Base-by-base conservation (phyloP, 2,888 invertebrate species). In the Malacosoma neustria region DNA sequence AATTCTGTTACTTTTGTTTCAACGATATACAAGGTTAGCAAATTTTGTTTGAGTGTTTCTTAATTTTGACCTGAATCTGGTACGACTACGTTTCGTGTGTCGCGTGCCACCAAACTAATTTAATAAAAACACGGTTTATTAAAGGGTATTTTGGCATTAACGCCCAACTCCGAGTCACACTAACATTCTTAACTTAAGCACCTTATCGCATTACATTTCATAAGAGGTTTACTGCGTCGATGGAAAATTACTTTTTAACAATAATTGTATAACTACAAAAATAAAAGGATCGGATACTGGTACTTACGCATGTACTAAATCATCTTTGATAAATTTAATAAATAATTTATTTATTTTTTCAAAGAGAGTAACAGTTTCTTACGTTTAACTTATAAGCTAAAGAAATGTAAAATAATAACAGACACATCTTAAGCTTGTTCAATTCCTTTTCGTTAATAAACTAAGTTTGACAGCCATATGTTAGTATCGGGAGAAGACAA, bases 111-210 rank as follows among this genome's bases (percentile, higher is more conserved):
- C 59, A 57, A 71, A 72, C 75, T 79, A 79, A 80, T 81, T 81
- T 77, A 77, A 81, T 79, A 75, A 77, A 76, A 80, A 76, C 76
- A 79, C 63, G 72, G 66, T 67, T 70, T 72, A 71, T 65, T 72
- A 72, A 71, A 72, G 69, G 70, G 70, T 79, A 74, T 71, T 79
- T 79, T 71, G 73, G 72, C 72, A 69, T 72, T 71, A 70, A 64
- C 66, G 65, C 56, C 61, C 52, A 50, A 56, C 61, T 55, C 57
- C 55, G 56, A 63, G 57, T 58, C 57, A 54, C 64, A 59, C 56
- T 59, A 63, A 63, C 60, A 56, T 62, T 63, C 62, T 61, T 55
- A 61, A 54, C 57, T 51, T 59, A 65, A 62, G 56, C 53, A 57
- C 59, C 55, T 62, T 64, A 65, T 60, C 57, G 57, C 54, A 58